Conservation (phyloP, 2,113 vertebrate species). For the Ictalurus punctatus region DNA sequence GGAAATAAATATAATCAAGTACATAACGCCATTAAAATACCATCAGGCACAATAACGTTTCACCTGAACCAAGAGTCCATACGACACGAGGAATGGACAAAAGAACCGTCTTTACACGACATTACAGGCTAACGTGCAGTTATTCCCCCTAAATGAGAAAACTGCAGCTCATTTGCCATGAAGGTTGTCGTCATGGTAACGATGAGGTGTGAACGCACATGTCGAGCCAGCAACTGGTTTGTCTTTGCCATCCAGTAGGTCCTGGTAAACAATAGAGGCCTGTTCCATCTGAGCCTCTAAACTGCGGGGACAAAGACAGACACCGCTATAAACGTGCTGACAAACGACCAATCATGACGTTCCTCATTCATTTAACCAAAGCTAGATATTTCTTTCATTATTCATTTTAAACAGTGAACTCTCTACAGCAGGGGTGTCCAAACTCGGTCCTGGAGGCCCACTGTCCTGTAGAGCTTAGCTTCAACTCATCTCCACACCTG, state of each 20-base stretch:
- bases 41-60: neutral
- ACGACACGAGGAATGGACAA: neutral
- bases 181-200: slow-evolving; percentile 62
- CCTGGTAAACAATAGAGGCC: slow-evolving; percentile 82
- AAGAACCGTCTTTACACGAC: neutral
- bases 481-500: too few relatives aligned
- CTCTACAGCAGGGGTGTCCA: too few relatives aligned
- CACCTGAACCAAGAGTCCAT: neutral
- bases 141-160: neutral
- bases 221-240: slow-evolving; percentile 89
- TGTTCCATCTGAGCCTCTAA: slow-evolving; percentile 89
- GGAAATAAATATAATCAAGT: neutral
- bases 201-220: slow-evolving; percentile 75
- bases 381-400: neutral
- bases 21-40: neutral
- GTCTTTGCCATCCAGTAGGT: slow-evolving; percentile 90
- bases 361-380: neutral
- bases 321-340: neutral
- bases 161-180: neutral
- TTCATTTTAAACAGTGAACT: neutral
- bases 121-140: neutral
- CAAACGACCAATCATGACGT: neutral
- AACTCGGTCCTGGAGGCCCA: too few relatives aligned
- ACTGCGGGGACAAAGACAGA: slow-evolving; percentile 66
- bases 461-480: too few relatives aligned